Percentiles rank a stretch among this genome's conserved stretches.
phyloP scores from a whole-genome alignment of 2,113 vertebrate species.

The Limnothrissa miodon region DNA sequence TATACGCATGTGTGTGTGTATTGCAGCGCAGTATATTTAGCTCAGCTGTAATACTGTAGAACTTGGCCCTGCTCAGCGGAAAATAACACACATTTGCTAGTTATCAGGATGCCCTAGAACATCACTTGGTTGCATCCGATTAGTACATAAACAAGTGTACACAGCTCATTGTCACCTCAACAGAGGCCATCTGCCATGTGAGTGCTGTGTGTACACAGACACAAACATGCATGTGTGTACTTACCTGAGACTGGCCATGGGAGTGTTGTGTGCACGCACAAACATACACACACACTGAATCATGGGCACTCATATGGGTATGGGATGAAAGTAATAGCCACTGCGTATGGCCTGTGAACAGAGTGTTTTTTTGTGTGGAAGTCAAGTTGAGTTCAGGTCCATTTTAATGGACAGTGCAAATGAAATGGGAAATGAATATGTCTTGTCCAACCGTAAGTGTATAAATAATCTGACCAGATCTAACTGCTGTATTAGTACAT shows the following conservation, averaged over 20 bases:
- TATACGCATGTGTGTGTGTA: not conserved
- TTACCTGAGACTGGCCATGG: too few species aligned
- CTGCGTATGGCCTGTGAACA: not conserved
- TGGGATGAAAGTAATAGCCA: not conserved
- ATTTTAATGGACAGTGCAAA: too few species aligned
- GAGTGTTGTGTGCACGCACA: not conserved
- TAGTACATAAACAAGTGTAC: slow-evolving; percentile 28
- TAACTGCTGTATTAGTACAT: too few species aligned
- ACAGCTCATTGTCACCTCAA: slow-evolving; percentile 17
- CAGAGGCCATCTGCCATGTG: not conserved
- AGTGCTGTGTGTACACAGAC: not conserved
- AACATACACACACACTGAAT: not conserved
- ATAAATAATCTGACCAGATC: too few species aligned
- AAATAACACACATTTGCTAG: slow-evolving; percentile 31
- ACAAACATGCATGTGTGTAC: not conserved
- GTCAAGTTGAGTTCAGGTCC: too few species aligned
- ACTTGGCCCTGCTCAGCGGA: slow-evolving; percentile 39
- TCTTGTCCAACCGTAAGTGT: too few species aligned
- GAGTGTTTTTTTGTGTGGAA: too few species aligned
- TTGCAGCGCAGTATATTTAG: slow-evolving; percentile 26
- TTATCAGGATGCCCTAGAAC: slow-evolving; percentile 25
- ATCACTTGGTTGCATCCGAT: slow-evolving; percentile 27
- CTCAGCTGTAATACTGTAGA: slow-evolving; percentile 27
- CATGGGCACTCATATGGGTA: not conserved
- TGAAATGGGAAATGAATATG: too few species aligned